phyloP scores from a whole-genome alignment of 2,113 vertebrate species.

The Barnardius zonarius region DNA sequence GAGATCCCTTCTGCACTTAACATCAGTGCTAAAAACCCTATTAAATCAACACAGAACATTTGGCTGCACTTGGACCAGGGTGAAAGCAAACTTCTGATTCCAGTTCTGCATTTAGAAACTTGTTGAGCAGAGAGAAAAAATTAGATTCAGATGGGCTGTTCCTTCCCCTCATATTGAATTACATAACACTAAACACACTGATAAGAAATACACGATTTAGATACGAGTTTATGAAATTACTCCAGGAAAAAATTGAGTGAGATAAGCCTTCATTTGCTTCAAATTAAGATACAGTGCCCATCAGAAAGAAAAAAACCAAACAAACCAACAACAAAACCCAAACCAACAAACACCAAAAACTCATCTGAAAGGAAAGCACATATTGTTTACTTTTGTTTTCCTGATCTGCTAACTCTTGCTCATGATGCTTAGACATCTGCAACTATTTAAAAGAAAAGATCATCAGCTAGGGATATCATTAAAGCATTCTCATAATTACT shows the following conservation, averaged over 20 bases:
- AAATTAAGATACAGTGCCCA: conserved; percentile 22
- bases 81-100: conserved; percentile 1
- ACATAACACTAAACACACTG: conserved; percentile 47
- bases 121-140: background rate
- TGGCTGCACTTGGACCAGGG: background rate
- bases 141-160: conserved; percentile 21
- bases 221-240: conserved; percentile 31
- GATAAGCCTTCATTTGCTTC: conserved; percentile 43
- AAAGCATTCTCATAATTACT: conserved; percentile 50
- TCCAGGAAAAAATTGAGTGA: conserved; percentile 30
- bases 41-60: background rate
- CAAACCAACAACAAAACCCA: background rate
- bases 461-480: conserved; percentile 53
- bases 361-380: conserved; percentile 31
- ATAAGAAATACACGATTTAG: conserved; percentile 47
- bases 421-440: conserved; percentile 63
- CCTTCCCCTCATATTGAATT: conserved; percentile 47
- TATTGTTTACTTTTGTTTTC: conserved; percentile 42
- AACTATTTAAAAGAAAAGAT: conserved; percentile 64
- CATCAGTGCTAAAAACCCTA: background rate
- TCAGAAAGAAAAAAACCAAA: conserved; percentile 4
- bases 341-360: background rate
- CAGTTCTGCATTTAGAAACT: background rate
- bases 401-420: background rate
- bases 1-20: background rate